Conservation (phyloP, 2,797 vertebrate species). For the Menidia menidia region DNA sequence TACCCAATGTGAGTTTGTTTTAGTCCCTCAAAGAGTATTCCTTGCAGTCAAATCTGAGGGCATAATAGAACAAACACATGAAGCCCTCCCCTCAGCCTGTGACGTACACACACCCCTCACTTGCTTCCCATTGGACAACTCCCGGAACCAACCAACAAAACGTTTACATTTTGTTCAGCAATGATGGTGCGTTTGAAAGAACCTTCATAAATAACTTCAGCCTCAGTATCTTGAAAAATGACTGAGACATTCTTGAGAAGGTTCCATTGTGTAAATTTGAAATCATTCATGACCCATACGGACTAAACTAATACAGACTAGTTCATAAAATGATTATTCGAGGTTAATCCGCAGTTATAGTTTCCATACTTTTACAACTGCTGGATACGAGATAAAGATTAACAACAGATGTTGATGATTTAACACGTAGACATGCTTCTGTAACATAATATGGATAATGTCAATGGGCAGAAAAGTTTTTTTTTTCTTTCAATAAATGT, state of each 20-base stretch:
- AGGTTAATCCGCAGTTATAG: too few relatives aligned
- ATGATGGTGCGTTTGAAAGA: neutral
- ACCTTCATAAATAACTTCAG: constrained; percentile 5
- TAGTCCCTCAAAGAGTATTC: neutral
- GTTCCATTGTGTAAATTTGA: neutral
- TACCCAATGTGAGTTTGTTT: neutral
- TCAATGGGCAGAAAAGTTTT: too few relatives aligned
- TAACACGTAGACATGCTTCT: too few relatives aligned
- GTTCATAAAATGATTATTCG: too few relatives aligned
- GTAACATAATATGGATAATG: too few relatives aligned
- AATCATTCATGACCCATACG: too few relatives aligned
- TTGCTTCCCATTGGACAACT: constrained; percentile 38
- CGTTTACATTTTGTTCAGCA: neutral
- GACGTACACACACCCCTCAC: constrained; percentile 7
- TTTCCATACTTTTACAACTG: too few relatives aligned
- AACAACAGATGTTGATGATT: too few relatives aligned
- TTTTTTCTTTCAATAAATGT: too few relatives aligned
- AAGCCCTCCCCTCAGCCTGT: neutral
- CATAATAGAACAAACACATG: rapidly evolving
- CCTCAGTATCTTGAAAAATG: neutral
- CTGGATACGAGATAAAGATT: too few relatives aligned
- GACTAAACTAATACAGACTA: too few relatives aligned
- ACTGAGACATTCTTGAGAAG: rapidly evolving
- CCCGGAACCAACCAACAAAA: constrained; percentile 35
- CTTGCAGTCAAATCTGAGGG: constrained; percentile 43